Evolutionary conservation across 2,113 vertebrate genomes (phyloP).

Genomic region (Notiomystis cincta): DNA sequence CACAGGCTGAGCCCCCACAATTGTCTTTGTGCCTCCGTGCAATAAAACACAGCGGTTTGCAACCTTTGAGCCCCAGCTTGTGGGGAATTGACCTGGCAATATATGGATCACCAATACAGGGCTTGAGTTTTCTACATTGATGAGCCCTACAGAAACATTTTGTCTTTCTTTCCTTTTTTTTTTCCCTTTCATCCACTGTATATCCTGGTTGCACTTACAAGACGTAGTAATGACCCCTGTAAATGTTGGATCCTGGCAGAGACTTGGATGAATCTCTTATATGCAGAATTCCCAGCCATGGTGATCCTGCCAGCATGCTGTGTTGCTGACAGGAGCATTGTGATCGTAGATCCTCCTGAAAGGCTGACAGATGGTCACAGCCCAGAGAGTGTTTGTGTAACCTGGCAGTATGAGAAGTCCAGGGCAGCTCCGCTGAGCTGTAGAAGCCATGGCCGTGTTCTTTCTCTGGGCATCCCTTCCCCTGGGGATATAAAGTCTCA

Average conservation of each 20-base stretch:
- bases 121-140: neutral
- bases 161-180: neutral
- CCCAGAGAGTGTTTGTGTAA: neutral
- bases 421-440: neutral
- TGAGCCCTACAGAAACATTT: neutral
- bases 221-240: neutral
- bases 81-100: neutral
- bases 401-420: neutral
- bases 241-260: neutral
- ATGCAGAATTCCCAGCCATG: neutral
- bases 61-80: neutral
- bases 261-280: neutral
- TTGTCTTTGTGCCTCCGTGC: neutral
- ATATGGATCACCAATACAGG: neutral
- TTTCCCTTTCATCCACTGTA: neutral
- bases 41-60: accelerated
- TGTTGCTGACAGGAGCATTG: accelerated
- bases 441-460: neutral
- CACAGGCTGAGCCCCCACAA: accelerated
- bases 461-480: neutral
- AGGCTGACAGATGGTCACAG: neutral
- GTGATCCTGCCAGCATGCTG: neutral
- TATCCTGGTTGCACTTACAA: neutral
- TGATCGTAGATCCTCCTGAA: accelerated
- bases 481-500: neutral